These are phyloP conservation scores for Malurus splendens DNA, from an alignment of 2,797 vertebrate species.

Conservation along the genomic window DNA sequence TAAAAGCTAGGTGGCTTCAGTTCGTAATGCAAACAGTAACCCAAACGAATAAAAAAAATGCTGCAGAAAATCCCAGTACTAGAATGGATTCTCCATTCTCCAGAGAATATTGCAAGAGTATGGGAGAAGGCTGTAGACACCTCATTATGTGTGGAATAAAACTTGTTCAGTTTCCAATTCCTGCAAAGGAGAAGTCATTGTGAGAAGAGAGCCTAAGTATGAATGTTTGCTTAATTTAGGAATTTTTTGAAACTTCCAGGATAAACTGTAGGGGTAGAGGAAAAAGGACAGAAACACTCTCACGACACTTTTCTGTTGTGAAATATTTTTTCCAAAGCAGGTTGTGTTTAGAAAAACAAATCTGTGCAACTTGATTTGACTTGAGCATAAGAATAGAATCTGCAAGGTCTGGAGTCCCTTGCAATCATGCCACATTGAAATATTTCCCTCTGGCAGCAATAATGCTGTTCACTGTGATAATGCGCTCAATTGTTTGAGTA, in stretches of 20 bases:
- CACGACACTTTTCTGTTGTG: neutral
- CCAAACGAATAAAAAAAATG: too few species aligned
- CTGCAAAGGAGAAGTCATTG: neutral
- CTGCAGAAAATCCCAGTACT: neutral
- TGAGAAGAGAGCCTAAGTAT: neutral
- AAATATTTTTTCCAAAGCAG: neutral
- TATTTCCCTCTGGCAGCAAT: neutral
- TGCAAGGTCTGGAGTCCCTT: neutral
- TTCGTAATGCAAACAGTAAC: neutral
- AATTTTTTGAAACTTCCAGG: neutral
- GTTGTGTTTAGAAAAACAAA: neutral
- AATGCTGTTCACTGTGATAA: neutral
- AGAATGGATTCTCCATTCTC: neutral
- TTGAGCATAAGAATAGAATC: neutral
- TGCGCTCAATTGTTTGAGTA: neutral
- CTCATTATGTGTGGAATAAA: neutral
- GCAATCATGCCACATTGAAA: neutral
- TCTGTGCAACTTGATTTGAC: neutral
- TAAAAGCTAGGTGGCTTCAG: neutral
- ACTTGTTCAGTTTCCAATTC: neutral
- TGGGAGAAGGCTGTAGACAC: neutral
- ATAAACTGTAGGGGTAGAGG: neutral
- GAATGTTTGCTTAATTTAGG: neutral
- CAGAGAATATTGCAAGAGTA: neutral
- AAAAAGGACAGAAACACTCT: neutral